Base-by-base conservation (phyloP, 2,113 vertebrate genomes). In the Trachemys scripta region DNA sequence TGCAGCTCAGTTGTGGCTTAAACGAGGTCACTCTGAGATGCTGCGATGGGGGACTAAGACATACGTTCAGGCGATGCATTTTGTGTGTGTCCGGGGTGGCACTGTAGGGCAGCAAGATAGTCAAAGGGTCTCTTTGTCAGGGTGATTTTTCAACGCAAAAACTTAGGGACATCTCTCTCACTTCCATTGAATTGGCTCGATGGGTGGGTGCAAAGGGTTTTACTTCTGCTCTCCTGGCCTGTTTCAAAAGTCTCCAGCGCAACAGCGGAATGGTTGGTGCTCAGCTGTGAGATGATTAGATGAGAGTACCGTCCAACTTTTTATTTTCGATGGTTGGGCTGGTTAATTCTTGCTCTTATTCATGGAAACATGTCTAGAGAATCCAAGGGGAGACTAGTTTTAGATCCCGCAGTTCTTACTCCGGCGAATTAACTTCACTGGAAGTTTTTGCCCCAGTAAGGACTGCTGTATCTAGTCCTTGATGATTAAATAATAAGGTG, bases 401-500 rank as follows among this genome's bases (percentile, higher is more conserved):
- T 69, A 19, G 16, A n/a, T n/a, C 62, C 65, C 2, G 35, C 65
- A n/a, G 65, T n/a, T 19, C 35, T n/a, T n/a, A n/a, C 65, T 69
- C 35, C 2, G 65, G 65, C 12, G 17, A 53, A 76, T 79, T 50
- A 87, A 56, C 50, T 42, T 76, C 42, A 75, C 24, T 49, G 53
- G 5, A 19, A 47, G 27, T 57, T 82, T 54, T 83, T 92, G 51
- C 35, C 13, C 10, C 2, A 24, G 53, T 51, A 82, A 91, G 42
- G 51, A 42, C 14, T 75, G 29, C 65, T 56, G 56, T n/a, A 87
- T 86, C 94, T 29, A 80, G 76, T 92, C 91, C 96, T 87, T 97
- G 96, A 98, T 98, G 97, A 98, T 94, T 97, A 96, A 97, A 88
- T 98, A 97, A 98, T 95, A 97, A 97, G 96, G 97, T 97, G 98